phyloP scores from a whole-genome alignment of 2,797 vertebrate genomes.

The Sandelia bainsii region DNA sequence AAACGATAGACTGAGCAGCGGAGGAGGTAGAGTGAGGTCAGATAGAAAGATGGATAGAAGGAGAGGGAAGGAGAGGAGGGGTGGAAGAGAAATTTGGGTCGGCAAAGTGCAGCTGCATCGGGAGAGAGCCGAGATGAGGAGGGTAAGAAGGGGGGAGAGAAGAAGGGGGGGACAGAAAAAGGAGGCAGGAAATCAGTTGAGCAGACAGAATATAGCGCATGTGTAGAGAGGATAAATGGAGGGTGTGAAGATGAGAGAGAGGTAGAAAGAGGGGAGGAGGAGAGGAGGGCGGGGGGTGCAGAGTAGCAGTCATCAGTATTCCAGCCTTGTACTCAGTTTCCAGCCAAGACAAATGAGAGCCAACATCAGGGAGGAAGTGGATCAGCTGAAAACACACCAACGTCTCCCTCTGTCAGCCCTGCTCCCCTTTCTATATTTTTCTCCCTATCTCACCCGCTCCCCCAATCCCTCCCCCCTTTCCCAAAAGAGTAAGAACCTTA shows the following conservation, averaged over 20 bases:
- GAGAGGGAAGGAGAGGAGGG: slow-evolving; percentile 23
- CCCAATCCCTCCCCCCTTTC: neutral
- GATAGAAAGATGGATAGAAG: slow-evolving; percentile 57
- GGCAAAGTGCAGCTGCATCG: slow-evolving; percentile 72
- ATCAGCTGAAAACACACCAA: slow-evolving; percentile 78
- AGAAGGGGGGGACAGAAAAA: slow-evolving; percentile 68
- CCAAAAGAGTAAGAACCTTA: slow-evolving; percentile 27
- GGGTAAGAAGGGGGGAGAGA: slow-evolving; percentile 39
- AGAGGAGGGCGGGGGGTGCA: slow-evolving; percentile 11
- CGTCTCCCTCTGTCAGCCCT: slow-evolving; percentile 61
- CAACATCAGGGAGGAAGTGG: slow-evolving; percentile 79
- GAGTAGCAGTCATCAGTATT: slow-evolving; percentile 76
- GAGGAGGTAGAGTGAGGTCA: slow-evolving; percentile 66
- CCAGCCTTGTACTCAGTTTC: slow-evolving; percentile 65
- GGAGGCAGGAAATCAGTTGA: slow-evolving; percentile 80
- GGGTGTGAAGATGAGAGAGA: slow-evolving; percentile 61
- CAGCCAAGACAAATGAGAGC: slow-evolving; percentile 79
- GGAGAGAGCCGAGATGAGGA: slow-evolving; percentile 60
- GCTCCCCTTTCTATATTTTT: slow-evolving; percentile 43
- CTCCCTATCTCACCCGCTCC: slow-evolving; percentile 15
- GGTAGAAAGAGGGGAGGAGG: slow-evolving; percentile 42
- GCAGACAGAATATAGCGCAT: slow-evolving; percentile 78
- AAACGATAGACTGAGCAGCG: slow-evolving; percentile 68
- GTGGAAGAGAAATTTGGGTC: slow-evolving; percentile 68
- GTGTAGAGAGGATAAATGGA: slow-evolving; percentile 73